These are phyloP conservation scores for Cataglyphis altisquamis DNA, from an alignment of 2,888 invertebrate genomes.

Conservation along the genomic window DNA sequence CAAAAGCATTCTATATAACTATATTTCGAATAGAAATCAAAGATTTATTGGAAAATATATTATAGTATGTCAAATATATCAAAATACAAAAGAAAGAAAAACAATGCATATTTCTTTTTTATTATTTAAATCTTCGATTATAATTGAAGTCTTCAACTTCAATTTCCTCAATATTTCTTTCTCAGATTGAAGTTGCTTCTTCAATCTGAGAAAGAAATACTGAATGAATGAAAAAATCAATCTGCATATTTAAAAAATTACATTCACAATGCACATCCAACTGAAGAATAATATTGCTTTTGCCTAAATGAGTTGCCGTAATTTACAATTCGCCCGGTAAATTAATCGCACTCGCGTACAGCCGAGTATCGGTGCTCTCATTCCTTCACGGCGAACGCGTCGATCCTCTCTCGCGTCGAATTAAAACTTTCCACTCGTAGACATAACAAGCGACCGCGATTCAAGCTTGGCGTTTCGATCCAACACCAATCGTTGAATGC, in stretches of 20 bases:
- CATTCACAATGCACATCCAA: neutral
- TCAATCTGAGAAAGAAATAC: no score
- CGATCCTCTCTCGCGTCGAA: slow-evolving; percentile 36
- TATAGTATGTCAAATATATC: neutral
- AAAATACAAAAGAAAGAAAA: neutral
- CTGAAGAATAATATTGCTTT: slow-evolving; percentile 29
- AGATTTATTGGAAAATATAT: slow-evolving; percentile 19
- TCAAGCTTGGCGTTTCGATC: slow-evolving; percentile 60
- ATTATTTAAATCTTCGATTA: neutral
- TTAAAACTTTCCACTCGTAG: slow-evolving; percentile 58
- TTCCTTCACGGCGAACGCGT: slow-evolving; percentile 30
- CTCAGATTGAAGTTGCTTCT: neutral
- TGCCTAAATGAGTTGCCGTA: slow-evolving; percentile 15
- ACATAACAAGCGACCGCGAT: slow-evolving; percentile 71
- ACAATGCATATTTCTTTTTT: neutral
- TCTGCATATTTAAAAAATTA: neutral
- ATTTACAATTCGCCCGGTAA: slow-evolving; percentile 30
- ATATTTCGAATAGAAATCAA: slow-evolving; percentile 3
- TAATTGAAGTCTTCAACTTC: neutral
- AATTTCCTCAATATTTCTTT: neutral
- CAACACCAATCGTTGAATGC: slow-evolving; percentile 62
- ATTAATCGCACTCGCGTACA: slow-evolving; percentile 22
- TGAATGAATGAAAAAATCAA: neutral
- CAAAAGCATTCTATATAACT: neutral
- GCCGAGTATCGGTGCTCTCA: slow-evolving; percentile 2